Percentiles rank a stretch among this genome's conserved stretches.
These are phyloP conservation scores for Dascyllus trimaculatus DNA, from an alignment of 2,113 vertebrate genomes.

Conservation along the genomic window DNA sequence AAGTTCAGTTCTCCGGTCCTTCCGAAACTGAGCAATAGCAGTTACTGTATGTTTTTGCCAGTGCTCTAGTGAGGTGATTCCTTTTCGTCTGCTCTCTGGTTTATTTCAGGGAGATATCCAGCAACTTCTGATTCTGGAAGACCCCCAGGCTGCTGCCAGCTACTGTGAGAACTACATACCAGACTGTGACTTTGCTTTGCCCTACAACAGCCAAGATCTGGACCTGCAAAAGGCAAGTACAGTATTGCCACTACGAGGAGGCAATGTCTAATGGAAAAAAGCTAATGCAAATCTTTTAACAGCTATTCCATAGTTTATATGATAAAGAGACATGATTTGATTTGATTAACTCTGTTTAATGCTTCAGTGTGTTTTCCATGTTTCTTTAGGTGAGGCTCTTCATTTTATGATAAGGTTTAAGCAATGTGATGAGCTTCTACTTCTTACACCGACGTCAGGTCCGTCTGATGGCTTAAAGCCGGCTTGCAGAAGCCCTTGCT, in stretches of 20 bases:
- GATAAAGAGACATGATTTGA: background rate
- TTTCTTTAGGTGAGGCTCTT: background rate
- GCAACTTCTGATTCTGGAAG: slow-evolving; percentile 88
- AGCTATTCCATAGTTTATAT: background rate
- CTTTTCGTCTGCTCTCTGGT: slow-evolving; percentile 33
- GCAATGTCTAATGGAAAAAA: slow-evolving; percentile 15
- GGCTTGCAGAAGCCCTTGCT: slow-evolving; percentile 36
- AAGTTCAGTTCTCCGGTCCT: background rate
- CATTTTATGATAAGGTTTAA: background rate
- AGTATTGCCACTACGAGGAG: slow-evolving; percentile 56
- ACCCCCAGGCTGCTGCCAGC: slow-evolving; percentile 85
- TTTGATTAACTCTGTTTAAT: background rate
- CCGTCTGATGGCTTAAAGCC: slow-evolving; percentile 39
- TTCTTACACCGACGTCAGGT: slow-evolving; percentile 42
- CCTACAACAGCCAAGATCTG: slow-evolving; percentile 70
- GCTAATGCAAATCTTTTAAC: background rate
- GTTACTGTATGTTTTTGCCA: slow-evolving; percentile 7
- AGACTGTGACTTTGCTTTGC: slow-evolving; percentile 84
- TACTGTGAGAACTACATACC: slow-evolving; percentile 90
- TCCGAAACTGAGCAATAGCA: slow-evolving; percentile 8
- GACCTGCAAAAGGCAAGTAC: slow-evolving; percentile 78
- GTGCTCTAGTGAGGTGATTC: background rate
- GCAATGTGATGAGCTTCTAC: background rate
- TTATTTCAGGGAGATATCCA: slow-evolving; percentile 90
- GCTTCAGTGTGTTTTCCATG: background rate